Evolutionary conservation across 2,797 vertebrate species (phyloP).

Genomic region (Nannoperca obscura): DNA sequence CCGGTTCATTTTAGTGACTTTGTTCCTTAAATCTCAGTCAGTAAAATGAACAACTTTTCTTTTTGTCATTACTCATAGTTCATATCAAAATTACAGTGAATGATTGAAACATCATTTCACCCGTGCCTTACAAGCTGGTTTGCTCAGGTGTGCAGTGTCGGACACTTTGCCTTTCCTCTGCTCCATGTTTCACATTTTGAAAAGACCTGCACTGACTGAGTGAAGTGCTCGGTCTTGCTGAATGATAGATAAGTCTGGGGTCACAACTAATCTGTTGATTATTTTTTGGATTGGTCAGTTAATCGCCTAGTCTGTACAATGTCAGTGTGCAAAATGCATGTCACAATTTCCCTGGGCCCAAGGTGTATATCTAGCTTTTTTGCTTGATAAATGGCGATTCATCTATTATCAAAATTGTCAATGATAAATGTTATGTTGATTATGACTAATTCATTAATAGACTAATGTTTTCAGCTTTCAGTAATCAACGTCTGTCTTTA

Average conservation of each 20-base stretch:
- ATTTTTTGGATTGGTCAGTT: neutral
- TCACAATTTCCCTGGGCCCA: neutral
- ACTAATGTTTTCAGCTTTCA: too few relatives aligned
- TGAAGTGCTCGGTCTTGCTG: conserved; percentile 12
- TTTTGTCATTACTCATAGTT: too few relatives aligned
- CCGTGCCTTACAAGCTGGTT: conserved; percentile 29
- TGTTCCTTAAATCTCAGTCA: too few relatives aligned
- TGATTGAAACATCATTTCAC: neutral
- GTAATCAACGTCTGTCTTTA: neutral
- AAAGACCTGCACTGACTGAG: conserved; percentile 11
- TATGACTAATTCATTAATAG: too few relatives aligned
- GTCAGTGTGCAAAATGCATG: neutral
- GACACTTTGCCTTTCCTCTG: conserved; percentile 21
- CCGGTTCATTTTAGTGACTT: too few relatives aligned
- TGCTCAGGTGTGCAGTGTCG: conserved; percentile 33
- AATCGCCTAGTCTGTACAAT: neutral
- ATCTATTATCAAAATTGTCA: too few relatives aligned
- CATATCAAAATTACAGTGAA: too few relatives aligned
- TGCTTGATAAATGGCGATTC: too few relatives aligned
- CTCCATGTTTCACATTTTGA: conserved; percentile 33
- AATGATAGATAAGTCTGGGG: neutral
- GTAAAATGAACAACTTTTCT: too few relatives aligned
- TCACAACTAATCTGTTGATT: neutral
- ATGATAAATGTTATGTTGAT: too few relatives aligned
- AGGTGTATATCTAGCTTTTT: neutral